Base-by-base conservation (phyloP, 2,888 invertebrate genomes). In the Cremastinae sp. region DNA sequence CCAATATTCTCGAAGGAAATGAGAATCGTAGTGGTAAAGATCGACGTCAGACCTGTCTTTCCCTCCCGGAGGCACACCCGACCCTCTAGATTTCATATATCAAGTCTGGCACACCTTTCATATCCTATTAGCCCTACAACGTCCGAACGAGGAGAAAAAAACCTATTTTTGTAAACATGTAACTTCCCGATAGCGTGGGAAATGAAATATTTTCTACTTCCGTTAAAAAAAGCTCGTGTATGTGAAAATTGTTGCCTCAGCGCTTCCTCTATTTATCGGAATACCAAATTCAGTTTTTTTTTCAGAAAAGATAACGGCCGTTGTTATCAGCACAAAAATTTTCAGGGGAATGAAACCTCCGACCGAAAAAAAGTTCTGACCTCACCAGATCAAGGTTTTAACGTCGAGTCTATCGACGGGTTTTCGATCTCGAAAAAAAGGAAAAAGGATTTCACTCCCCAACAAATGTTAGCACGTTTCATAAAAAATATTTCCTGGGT, bases 91-190 rank as follows among this genome's bases (percentile, higher is more conserved):
- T 55, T n/a, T n/a, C 41, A 22, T 39, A 39, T 10, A 39, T 39
- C 22, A n/a, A 28, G 2, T n/a, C 16, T 3, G 51, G 43, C n/a
- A 28, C 28, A 14, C 43, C 8, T 9, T 65, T 16, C 41, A 55
- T 41, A 65, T 43, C 53, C 51, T 22, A 56, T 56, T 56, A 47
- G 9, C 16, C 12, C 9, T 37, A 45, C 20, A 47, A 53, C n/a
- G 56, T 14, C 22, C 47, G 51, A 22, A 16, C 8, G 45, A 37
- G 45, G 37, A 62, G 47, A 58, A 53, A 14, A 59, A 37, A 53
- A 12, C 18, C 62, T 64, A 58, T 72, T 56, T 55, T 49, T 53
- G 64, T 45, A 47, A n/a, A 47, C 20, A 28, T 61, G 53, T 68
- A 58, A 47, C 47, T 28, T 28, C 5, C 28, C 37, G n/a, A n/a